phyloP scores from a whole-genome alignment of 2,888 invertebrate genomes.

The Netelia inedita region DNA sequence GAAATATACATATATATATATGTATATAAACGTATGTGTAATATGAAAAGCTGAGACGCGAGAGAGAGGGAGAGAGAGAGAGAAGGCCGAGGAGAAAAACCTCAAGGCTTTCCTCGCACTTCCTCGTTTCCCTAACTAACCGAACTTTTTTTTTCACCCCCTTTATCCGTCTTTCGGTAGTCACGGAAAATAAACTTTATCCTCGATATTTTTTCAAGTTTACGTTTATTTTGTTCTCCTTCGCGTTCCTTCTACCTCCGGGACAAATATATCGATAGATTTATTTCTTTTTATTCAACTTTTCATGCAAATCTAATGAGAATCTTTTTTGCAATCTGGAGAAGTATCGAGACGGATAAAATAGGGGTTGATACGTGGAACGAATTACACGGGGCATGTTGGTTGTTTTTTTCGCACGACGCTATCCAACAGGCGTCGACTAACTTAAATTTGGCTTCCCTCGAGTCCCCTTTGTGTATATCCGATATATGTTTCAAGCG shows the following conservation, averaged over 20 bases:
- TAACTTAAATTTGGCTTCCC: constrained; percentile 44
- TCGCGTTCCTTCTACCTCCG: not conserved
- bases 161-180: constrained; percentile 14
- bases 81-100: constrained; percentile 18
- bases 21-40: not conserved
- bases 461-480: constrained; percentile 45
- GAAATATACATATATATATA: constrained; percentile 20
- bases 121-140: constrained; percentile 55
- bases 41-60: not conserved
- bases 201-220: constrained; percentile 52
- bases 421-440: constrained; percentile 34
- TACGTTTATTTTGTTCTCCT: constrained; percentile 14
- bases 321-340: not conserved
- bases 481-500: constrained; percentile 44
- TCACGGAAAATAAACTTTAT: constrained; percentile 49
- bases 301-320: not conserved
- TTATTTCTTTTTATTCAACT: not conserved
- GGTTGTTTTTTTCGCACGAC: constrained; percentile 16
- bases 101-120: constrained; percentile 26
- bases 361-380: not conserved
- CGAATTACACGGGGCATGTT: constrained; percentile 10
- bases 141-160: constrained; percentile 39
- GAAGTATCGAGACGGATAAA: not conserved
- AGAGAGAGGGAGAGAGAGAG: too few relatives aligned
- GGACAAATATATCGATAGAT: not conserved